Conservation (phyloP, 2,113 vertebrate genomes). For the Halichoerus grypus region DNA sequence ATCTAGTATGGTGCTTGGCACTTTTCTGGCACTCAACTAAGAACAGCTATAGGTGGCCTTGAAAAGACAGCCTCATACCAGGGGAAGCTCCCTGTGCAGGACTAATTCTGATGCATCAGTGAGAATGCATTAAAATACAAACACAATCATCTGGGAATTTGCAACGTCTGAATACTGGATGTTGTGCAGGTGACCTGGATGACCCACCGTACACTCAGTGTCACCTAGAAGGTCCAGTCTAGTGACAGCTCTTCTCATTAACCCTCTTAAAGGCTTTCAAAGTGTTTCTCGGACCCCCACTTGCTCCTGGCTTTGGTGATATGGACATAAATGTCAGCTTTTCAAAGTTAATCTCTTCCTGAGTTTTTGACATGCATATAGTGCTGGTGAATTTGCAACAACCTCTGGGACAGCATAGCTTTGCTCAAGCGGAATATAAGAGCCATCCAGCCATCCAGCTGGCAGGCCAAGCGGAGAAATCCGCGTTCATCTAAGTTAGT, state of each 20-base stretch:
- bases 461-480: neutral
- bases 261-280: neutral
- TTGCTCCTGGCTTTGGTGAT: conserved; percentile 26
- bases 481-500: neutral
- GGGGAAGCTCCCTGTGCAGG: neutral
- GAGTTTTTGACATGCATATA: neutral
- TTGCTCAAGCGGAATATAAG: conserved; percentile 37
- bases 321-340: conserved; percentile 2
- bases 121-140: neutral
- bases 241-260: neutral
- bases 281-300: neutral
- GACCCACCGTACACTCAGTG: neutral
- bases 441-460: neutral
- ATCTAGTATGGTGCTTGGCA: neutral
- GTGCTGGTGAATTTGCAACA: neutral
- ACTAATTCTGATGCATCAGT: neutral
- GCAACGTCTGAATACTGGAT: neutral
- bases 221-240: neutral
- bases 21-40: neutral
- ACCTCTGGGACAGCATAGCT: neutral
- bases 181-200: neutral
- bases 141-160: neutral
- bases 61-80: neutral
- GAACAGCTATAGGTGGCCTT: neutral
- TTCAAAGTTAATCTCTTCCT: neutral